Evolutionary conservation across 1,140 invertebrate species (phyloP).

Genomic region (Bombyx mori): DNA sequence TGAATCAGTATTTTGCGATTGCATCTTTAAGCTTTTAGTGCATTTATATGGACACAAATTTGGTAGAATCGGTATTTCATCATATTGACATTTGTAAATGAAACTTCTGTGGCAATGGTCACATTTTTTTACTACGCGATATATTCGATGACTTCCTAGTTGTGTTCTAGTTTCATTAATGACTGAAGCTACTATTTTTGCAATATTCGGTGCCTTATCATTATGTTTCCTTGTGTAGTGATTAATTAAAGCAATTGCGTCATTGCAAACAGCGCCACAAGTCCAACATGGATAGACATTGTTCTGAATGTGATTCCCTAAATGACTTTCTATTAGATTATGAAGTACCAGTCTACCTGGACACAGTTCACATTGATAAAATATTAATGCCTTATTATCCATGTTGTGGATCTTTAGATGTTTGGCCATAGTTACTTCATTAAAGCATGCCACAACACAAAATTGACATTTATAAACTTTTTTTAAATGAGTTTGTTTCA

Average conservation of each 20-base stretch:
- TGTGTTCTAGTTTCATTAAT: constrained; percentile 12
- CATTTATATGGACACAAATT: constrained; percentile 44
- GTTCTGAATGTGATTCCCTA: constrained; percentile 31
- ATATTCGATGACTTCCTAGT: constrained; percentile 16
- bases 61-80: constrained; percentile 28
- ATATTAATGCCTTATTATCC: constrained; percentile 23
- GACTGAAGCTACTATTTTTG: constrained; percentile 14
- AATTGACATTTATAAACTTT: constrained; percentile 51
- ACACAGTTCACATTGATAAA: constrained; percentile 53
- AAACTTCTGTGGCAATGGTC: constrained; percentile 41
- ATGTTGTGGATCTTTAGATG: constrained; percentile 29
- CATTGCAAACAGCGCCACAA: constrained; percentile 33
- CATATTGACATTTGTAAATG: constrained; percentile 35
- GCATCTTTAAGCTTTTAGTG: constrained; percentile 7
- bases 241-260: constrained; percentile 30
- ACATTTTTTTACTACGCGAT: constrained; percentile 39
- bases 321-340: constrained; percentile 37
- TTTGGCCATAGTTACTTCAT: constrained; percentile 32
- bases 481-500: constrained; percentile 56
- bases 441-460: constrained; percentile 52
- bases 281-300: constrained; percentile 46
- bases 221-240: constrained; percentile 38
- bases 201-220: constrained; percentile 10
- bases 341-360: constrained; percentile 37
- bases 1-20: constrained; percentile 6